Evolutionary conservation across 2,113 vertebrate species (phyloP), one percentile per base, ranked within the genome.

Genomic region (Ursus arctos): DNA sequence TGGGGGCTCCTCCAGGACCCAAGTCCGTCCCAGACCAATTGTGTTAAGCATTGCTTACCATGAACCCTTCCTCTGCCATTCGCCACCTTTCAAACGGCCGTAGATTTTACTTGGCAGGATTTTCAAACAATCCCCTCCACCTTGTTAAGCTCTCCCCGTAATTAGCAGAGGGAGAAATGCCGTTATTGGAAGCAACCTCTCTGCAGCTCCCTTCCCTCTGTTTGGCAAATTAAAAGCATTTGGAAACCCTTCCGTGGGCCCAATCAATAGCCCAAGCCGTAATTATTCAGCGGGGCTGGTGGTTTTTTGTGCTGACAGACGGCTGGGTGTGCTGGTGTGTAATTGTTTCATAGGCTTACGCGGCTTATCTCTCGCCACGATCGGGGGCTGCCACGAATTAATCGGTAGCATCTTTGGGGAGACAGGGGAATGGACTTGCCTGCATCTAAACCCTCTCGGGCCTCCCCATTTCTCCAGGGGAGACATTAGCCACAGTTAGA

Each of bases 191-290:
- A 91, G 51, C 80, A 94, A 14, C 15, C 47, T 95, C 96, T 97
- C 92, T 91, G 84, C 80, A 93, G 57, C 90, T 85, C 91, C n/a
- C n/a, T 95, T 97, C 26, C 49, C 96, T 97, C 4, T 6, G 31
- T 95, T 97, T 89, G 82, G 61, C 82, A 95, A 53, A 96, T 97
- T 92, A 91, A 97, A 98, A 96, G 49, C 61, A 93, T 53, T 71
- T 92, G 36, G 19, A 98, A 98, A 51, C 31, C 31, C 2, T 74
- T 96, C 80, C 2, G 0, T 71, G 59, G 85, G 86, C 81, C 16
- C 86, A 95, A 90, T 88, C 67, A 92, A 61, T 91, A 95, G 69
- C 92, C 88, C 59, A 33, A 76, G 63, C 79, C 63, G 0, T 81
- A 96, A 79, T 65, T 96, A 76, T 43, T 65, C 71, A 95, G 59